Evolutionary conservation across 2,113 vertebrate species (phyloP).

Genomic region (Tilapia sparmanii): DNA sequence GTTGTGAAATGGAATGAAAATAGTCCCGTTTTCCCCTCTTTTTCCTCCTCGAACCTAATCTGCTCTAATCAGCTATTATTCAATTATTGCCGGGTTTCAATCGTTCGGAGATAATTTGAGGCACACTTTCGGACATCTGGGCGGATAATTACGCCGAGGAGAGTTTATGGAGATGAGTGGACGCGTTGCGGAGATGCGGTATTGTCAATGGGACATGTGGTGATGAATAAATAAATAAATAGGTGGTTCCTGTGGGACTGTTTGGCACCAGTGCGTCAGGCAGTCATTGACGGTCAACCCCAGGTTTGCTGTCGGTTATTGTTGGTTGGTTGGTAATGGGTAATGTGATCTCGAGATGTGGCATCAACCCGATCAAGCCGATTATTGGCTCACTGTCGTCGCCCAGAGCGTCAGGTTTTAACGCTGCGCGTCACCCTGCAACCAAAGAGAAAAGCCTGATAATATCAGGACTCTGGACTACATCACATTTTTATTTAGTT

Average conservation of each 20-base stretch:
- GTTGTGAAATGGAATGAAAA: slow-evolving; percentile 14
- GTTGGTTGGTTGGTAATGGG: neutral
- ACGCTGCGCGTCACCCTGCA: neutral
- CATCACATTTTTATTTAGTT: neutral
- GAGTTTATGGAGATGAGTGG: slow-evolving; percentile 94
- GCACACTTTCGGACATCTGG: slow-evolving; percentile 94
- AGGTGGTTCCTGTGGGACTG: slow-evolving; percentile 34
- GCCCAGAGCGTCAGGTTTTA: neutral
- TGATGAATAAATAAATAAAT: slow-evolving; percentile 67
- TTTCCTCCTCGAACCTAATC: neutral
- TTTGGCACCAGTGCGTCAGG: slow-evolving; percentile 24
- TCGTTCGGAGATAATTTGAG: slow-evolving; percentile 81
- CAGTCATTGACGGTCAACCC: neutral
- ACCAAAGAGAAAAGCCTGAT: neutral
- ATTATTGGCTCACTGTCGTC: neutral
- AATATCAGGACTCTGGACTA: neutral
- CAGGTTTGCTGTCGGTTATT: neutral
- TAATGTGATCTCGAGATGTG: slow-evolving; percentile 14
- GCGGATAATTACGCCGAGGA: slow-evolving; percentile 82
- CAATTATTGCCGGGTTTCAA: slow-evolving; percentile 68
- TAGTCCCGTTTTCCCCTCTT: neutral
- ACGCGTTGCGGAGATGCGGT: slow-evolving; percentile 66
- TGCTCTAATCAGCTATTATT: slow-evolving; percentile 51
- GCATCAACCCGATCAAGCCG: neutral
- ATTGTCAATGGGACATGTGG: slow-evolving; percentile 63